Base-by-base conservation (phyloP, 2,888 invertebrate species). In the Eilema depressum region DNA sequence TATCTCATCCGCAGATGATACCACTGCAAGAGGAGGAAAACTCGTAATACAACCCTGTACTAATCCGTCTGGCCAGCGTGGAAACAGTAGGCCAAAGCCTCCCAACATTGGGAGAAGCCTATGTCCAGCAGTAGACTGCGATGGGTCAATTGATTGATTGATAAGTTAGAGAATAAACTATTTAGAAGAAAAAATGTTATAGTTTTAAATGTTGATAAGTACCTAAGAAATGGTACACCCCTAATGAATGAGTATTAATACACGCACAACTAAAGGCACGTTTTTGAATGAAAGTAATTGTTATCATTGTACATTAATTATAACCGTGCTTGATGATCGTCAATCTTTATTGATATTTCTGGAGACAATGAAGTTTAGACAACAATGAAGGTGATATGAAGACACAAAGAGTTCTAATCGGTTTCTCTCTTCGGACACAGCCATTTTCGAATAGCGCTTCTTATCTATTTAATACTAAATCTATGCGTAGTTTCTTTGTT, bases 401-500 rank as follows among this genome's bases (percentile, higher is more conserved):
- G n/a, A 30, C 30, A 61, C 30, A 61, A 60, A 62, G 12, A 33
- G 14, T 11, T 53, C 53, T n/a, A 53, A 53, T 53, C 53, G n/a
- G 53, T 53, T 53, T 53, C 53, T 53, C 53, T 53, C n/a, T n/a
- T 53, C 10, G 47, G 20, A 47, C 3, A 20, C 47, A 47, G 20
- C 47, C 20, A n/a, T 53, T 53, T n/a, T 53, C n/a, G n/a, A 53
- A 59, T 17, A 26, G 10, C 25, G 59, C 26, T 59, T 56, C 26
- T 53, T 65, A 30, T 65, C 64, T 65, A 65, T 65, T n/a, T 30
- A 23, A 28, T 28, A 53, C 28, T 64, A 30, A 66, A 57, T 57
- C 56, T 56, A 57, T 57, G 25, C 57, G n/a, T 64, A 62, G 69
- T 70, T 73, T 79, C 82, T 83, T 67, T 89, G 87, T 91, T 88